Evolutionary conservation across 2,888 invertebrate species (phyloP).

Genomic region (Cryptocephalus moraei): DNA sequence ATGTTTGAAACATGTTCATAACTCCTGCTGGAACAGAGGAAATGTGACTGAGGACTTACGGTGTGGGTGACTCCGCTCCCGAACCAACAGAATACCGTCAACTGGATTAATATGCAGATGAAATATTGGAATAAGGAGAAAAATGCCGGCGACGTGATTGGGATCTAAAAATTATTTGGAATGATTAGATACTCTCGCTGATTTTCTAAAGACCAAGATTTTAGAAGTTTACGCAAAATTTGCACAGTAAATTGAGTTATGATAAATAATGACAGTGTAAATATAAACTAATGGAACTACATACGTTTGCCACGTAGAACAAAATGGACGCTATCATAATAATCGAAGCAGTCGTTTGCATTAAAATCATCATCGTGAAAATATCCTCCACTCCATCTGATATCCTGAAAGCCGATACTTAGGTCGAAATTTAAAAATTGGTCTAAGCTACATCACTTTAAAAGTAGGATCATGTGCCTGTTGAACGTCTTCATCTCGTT

Average conservation of each 20-base stretch:
- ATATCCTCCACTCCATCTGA: slow-evolving; percentile 10
- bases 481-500: slow-evolving; percentile 12
- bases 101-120: not conserved
- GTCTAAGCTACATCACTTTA: slow-evolving; percentile 4
- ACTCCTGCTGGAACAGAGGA: no score
- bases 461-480: slow-evolving; percentile 11
- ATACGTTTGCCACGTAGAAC: slow-evolving; percentile 6
- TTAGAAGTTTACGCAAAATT: no score
- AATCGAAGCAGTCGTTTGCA: slow-evolving; percentile 12
- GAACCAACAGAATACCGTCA: slow-evolving; percentile 4
- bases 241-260: no score
- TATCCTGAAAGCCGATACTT: slow-evolving; percentile 3
- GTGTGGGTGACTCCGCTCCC: slow-evolving; percentile 4
- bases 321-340: slow-evolving; percentile 13
- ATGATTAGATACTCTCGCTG: slow-evolving; percentile 2
- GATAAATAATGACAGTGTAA: no score
- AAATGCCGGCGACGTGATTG: slow-evolving; percentile 2
- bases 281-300: not conserved
- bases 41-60: slow-evolving; percentile 1
- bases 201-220: no score
- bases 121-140: slow-evolving; percentile 1
- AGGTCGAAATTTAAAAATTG: no score
- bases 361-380: slow-evolving; percentile 12
- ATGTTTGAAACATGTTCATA: no score
- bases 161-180: slow-evolving; percentile 3